phyloP scores from a whole-genome alignment of 2,888 invertebrate genomes.

The Acronicta aceris region DNA sequence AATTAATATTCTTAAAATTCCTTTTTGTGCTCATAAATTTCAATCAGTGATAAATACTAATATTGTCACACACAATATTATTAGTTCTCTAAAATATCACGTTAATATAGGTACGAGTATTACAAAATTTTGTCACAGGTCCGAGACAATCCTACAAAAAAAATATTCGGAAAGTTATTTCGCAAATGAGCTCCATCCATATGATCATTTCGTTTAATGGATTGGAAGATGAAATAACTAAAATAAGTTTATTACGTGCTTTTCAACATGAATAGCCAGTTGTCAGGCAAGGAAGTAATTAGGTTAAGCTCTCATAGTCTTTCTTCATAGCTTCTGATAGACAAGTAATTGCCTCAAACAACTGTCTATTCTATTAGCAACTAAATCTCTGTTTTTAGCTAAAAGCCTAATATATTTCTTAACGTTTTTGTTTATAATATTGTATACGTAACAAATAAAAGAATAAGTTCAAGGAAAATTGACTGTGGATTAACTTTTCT shows the following conservation, averaged over 20 bases:
- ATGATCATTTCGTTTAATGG: slow-evolving; percentile 58
- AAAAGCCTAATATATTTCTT: slow-evolving; percentile 5
- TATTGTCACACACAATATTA: background rate
- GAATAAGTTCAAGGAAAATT: background rate
- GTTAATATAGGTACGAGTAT: background rate
- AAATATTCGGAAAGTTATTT: slow-evolving; percentile 49
- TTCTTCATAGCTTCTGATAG: slow-evolving; percentile 32
- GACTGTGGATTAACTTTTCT: background rate
- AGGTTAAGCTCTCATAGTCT: slow-evolving; percentile 48
- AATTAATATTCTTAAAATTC: no score
- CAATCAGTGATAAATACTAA: no score
- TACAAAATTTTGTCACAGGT: background rate
- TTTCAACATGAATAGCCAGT: slow-evolving; percentile 53
- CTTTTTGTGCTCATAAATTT: no score
- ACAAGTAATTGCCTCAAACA: slow-evolving; percentile 32
- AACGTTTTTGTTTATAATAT: background rate
- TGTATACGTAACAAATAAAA: background rate
- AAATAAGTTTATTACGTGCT: slow-evolving; percentile 54
- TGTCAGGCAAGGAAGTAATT: slow-evolving; percentile 66
- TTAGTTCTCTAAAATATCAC: background rate
- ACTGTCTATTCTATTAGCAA: slow-evolving; percentile 33
- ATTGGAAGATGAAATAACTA: slow-evolving; percentile 51
- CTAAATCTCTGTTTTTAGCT: slow-evolving; percentile 21
- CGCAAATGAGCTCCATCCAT: slow-evolving; percentile 56
- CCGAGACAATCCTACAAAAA: no score